Percentiles rank a stretch among this genome's conserved stretches.
Conservation (phyloP, 2,113 vertebrate genomes). For the Brachirus orientalis region DNA sequence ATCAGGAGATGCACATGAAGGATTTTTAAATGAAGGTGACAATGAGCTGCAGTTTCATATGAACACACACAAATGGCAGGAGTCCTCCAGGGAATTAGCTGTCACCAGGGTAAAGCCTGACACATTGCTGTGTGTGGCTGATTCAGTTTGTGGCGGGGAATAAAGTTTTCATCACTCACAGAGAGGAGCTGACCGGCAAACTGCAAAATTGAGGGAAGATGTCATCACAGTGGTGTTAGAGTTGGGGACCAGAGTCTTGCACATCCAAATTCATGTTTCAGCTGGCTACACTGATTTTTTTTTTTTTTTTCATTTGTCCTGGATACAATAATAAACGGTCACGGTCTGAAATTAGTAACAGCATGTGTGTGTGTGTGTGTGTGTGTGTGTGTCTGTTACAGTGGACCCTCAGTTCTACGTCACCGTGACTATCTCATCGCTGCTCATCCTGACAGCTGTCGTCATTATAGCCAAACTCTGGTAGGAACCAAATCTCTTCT, state of each 20-base stretch:
- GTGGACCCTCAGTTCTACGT: slow-evolving; percentile 88
- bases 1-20: slow-evolving; percentile 45
- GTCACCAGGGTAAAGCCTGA: slow-evolving; percentile 64
- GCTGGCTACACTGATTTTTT: slow-evolving; percentile 40
- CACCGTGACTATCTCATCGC: slow-evolving; percentile 85
- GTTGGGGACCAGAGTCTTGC: slow-evolving; percentile 40
- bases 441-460: slow-evolving; percentile 83
- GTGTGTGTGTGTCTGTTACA: slow-evolving; percentile 72
- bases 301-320: slow-evolving; percentile 27
- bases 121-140: slow-evolving; percentile 51
- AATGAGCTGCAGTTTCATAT: slow-evolving; percentile 31
- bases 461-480: slow-evolving; percentile 85
- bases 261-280: slow-evolving; percentile 60
- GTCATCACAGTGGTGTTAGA: slow-evolving; percentile 36
- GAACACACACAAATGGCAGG: slow-evolving; percentile 43
- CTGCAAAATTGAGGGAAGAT: slow-evolving; percentile 37
- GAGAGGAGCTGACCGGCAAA: slow-evolving; percentile 53
- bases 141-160: slow-evolving; percentile 52
- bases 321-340: slow-evolving; percentile 43
- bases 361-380: slow-evolving; percentile 40
- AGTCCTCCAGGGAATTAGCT: slow-evolving; percentile 68
- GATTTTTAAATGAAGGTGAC: slow-evolving; percentile 67
- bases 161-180: slow-evolving; percentile 72
- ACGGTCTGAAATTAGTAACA: slow-evolving; percentile 43
- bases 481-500: slow-evolving; percentile 70